Conservation (phyloP, 2,797 vertebrate species). For the Discoglossus pictus region DNA sequence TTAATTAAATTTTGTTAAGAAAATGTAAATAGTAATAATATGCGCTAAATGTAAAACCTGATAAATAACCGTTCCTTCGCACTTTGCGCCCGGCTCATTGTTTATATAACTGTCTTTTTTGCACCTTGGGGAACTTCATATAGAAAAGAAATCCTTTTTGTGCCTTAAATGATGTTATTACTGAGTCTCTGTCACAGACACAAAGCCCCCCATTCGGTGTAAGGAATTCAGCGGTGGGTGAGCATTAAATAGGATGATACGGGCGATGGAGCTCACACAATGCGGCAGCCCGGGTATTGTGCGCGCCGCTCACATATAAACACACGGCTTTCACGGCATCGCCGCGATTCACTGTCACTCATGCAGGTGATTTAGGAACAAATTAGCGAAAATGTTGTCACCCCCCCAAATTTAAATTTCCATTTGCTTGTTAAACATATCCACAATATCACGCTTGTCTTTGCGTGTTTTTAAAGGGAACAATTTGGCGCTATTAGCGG, state of each 20-base stretch:
- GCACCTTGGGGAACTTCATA: not conserved
- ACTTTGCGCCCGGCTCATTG: not conserved
- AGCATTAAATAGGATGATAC: conserved; percentile 33
- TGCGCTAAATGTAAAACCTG: too few species aligned
- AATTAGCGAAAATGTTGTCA: conserved; percentile 13
- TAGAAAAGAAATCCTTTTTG: not conserved
- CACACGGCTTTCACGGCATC: conserved; percentile 34
- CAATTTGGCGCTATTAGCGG: conserved; percentile 4
- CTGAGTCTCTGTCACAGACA: conserved; percentile 28
- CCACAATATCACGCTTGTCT: not conserved
- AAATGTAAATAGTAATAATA: too few species aligned
- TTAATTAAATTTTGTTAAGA: too few species aligned
- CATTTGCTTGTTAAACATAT: conserved; percentile 27
- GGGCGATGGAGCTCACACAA: conserved; percentile 42
- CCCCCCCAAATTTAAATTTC: not conserved
- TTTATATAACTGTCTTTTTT: not conserved
- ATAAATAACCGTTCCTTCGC: too few species aligned
- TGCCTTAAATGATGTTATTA: conserved; percentile 25
- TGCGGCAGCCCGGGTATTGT: conserved; percentile 24
- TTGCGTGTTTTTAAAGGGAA: conserved; percentile 9
- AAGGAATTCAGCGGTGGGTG: conserved; percentile 34
- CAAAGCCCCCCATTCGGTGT: conserved; percentile 14
- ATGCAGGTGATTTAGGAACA: conserved; percentile 43
- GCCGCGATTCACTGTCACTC: conserved; percentile 32
- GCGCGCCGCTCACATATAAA: conserved; percentile 20